Evolutionary conservation across 1,140 invertebrate species (phyloP), one percentile per base, ranked within the genome.

Genomic region (Halictus rubicundus): DNA sequence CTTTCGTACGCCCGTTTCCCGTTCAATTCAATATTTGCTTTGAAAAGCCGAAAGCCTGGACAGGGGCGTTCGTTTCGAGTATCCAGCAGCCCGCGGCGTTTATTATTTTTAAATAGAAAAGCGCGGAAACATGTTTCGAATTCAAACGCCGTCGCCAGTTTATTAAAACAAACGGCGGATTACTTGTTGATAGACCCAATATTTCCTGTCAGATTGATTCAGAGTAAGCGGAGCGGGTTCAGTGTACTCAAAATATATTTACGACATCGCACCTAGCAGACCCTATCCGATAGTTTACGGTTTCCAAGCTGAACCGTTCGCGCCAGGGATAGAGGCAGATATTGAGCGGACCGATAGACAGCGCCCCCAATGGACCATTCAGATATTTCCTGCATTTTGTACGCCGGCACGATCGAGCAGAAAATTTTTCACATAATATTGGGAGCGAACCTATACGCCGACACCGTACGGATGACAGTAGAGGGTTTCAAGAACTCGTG

Each of bases 391-490:
- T 70, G 32, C 60, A 68, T 75, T 80, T 71, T 72, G 49, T 61
- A 60, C n/a, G 37, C 19, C 4, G 6, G 21, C 16, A 39, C 49
- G n/a, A n/a, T 14, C 37, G 21, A 60, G 12, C 49, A 39, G 49
- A 21, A 60, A 46, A 84, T 71, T 39, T 82, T 69, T 83, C 64
- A 42, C 52, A 64, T 83, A 54, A 74, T 60, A 69, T 54, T 32
- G 46, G 46, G 42, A 73, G n/a, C 12, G 21, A 54, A 71, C 32
- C 54, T 57, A 57, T n/a, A 6, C 12, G 14, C 3, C 27, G 52
- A 8, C 70, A 32, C 23, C 42, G 6, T 10, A 12, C 25, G 46
- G 25, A n/a, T n/a, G 12, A 76, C 66, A 76, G 65, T 46, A 32
- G 14, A 59, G 12, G 6, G 19, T 69, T 16, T 49, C 54, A 69